Evolutionary conservation across 2,113 vertebrate genomes (phyloP).

Genomic region (Colossoma macropomum): DNA sequence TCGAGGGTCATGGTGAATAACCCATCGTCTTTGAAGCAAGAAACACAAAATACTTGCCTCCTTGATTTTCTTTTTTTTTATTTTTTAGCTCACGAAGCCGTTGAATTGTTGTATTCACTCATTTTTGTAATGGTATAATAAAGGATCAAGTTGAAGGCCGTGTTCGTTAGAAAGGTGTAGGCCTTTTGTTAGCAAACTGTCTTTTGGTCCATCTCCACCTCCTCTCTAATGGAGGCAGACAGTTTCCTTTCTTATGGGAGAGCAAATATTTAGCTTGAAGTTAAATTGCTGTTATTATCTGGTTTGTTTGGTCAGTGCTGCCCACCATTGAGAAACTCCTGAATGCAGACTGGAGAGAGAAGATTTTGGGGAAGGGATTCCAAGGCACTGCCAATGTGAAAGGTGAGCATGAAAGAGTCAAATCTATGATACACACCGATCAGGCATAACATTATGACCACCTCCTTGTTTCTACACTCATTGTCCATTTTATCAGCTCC

Average conservation of each 20-base stretch:
- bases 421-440: too few species aligned
- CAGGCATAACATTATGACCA: neutral
- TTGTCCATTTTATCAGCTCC: too few species aligned
- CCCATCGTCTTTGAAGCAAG: neutral
- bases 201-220: neutral
- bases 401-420: too few species aligned
- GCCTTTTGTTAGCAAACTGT: neutral
- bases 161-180: neutral
- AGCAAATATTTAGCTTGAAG: neutral
- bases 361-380: conserved; percentile 82
- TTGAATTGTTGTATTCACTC: conserved; percentile 10
- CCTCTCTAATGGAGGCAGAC: too few species aligned
- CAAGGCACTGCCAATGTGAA: conserved; percentile 85
- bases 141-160: conserved; percentile 4
- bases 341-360: conserved; percentile 90
- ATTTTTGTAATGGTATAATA: neutral
- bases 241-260: neutral
- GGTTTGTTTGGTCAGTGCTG: conserved; percentile 80
- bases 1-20: conserved; percentile 16
- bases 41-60: neutral
- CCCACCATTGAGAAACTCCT: conserved; percentile 94
- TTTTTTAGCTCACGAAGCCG: neutral
- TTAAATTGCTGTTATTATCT: neutral
- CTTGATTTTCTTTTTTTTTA: neutral
- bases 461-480: too few species aligned